Base-by-base conservation (phyloP, 1,140 invertebrate species). In the Berghia stephanieae region DNA sequence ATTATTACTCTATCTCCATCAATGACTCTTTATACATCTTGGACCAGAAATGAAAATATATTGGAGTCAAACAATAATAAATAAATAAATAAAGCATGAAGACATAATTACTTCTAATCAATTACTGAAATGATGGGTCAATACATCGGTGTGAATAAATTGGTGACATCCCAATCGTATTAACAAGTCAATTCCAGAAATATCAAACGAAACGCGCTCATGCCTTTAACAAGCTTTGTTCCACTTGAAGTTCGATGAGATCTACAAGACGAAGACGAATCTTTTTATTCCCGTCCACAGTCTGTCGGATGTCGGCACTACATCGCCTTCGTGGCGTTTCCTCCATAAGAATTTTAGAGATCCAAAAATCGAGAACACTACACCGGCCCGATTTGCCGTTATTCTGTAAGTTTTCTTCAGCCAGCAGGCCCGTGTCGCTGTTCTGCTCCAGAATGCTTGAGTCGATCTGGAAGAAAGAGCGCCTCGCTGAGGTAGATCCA, bases 231-330 rank as follows among this genome's bases (percentile, higher is more conserved):
- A 72, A n/a, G 24, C 70, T 55, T 3, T 55, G 46, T 31, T 72
- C 70, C 38, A 72, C 70, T 38, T 72, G 70, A 42, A 72, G 42
- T 38, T 72, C 70, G 36, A 72, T 55, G 46, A 72, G 70, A 55
- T 72, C 70, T 34, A 55, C 70, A 38, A 72, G 31, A 38, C 70
- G 36, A 38, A 52, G 34, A 36, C 70, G 70, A 46, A 72, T 72
- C 24, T 72, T 72, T 31, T 49, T 52, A 8, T 72, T 8, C n/a
- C 70, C 70, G 24, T 72, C 31, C 10, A 3, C 6, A n/a, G 46
- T 34, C 1, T 42, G 16, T 18, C 43, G 43, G 46, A 52, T 52
- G 2, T 72, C 70, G 1, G 55, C 46, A 8, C 31, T 5, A 21
- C 46, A 72, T 13, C 44, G 46, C 31, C 55, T 72, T 18, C 24